phyloP scores from a whole-genome alignment of 2,888 invertebrate species.

The Caenorhabditis doughertyi region DNA sequence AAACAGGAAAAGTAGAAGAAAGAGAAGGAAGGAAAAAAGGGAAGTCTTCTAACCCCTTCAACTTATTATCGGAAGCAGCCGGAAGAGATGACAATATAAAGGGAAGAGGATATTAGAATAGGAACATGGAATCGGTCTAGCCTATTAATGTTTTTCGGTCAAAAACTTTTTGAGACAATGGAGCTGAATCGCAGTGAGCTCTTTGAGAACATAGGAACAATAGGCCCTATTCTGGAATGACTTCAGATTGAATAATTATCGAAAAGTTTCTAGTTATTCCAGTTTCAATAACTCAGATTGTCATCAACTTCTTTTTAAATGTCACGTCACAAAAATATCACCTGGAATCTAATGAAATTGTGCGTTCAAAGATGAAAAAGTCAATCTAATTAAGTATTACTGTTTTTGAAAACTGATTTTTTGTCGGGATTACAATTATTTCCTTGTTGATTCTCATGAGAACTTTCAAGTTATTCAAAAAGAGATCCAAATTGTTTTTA shows the following conservation, averaged over 20 bases:
- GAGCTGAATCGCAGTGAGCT: no score
- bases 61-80: conserved; percentile 3
- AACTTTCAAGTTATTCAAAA: no score
- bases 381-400: neutral
- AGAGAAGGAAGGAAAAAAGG: neutral
- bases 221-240: neutral
- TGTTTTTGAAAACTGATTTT: neutral
- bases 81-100: neutral
- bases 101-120: neutral
- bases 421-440: no score
- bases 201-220: no score
- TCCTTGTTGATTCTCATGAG: no score
- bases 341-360: conserved; percentile 1
- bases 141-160: no score
- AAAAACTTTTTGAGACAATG: no score
- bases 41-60: neutral
- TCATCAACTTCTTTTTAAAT: conserved; percentile 9
- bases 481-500: no score
- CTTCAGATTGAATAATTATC: neutral
- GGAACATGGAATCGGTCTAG: neutral
- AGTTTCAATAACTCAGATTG: conserved; percentile 3
- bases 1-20: conserved; percentile 16
- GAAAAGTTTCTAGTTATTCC: no score
- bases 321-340: conserved; percentile 33
- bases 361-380: conserved; percentile 7